A percentile compares a stretch with the other conserved stretches of the same genome.
Evolutionary conservation across 2,888 invertebrate species (phyloP).

Genomic region (Eueremaeus valkanovi): DNA sequence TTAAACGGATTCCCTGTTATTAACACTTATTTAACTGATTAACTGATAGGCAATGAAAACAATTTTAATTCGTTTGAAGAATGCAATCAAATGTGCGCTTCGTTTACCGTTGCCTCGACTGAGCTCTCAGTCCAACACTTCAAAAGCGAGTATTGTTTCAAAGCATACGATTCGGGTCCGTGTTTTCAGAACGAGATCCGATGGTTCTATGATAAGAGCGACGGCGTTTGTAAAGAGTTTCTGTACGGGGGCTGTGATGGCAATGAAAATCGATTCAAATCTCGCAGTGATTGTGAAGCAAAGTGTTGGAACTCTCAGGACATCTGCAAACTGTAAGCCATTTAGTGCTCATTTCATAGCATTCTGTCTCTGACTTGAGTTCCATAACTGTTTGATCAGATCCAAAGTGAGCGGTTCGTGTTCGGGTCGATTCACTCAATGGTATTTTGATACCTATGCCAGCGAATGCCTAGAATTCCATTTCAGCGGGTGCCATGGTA

Average conservation of each 20-base stretch:
- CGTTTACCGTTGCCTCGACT: constrained; percentile 30
- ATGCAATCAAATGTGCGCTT: constrained; percentile 57
- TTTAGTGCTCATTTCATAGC: background rate
- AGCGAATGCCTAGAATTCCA: constrained; percentile 74
- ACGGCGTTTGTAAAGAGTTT: constrained; percentile 73
- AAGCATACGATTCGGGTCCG: constrained; percentile 63
- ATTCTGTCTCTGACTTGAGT: background rate
- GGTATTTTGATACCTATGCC: constrained; percentile 66
- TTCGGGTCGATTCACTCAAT: constrained; percentile 55
- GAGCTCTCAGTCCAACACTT: constrained; percentile 41
- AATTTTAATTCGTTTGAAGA: constrained; percentile 66
- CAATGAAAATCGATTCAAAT: constrained; percentile 76
- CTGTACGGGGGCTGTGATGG: constrained; percentile 82
- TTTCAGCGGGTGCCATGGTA: constrained; percentile 77
- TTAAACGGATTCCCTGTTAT: no score
- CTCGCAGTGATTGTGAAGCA: constrained; percentile 58
- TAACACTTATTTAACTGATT: no score
- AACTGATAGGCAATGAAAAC: constrained; percentile 86
- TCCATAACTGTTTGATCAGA: constrained; percentile 27
- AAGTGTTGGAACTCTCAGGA: constrained; percentile 53
- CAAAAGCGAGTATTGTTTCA: constrained; percentile 58
- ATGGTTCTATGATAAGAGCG: constrained; percentile 68
- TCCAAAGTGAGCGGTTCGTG: constrained; percentile 66
- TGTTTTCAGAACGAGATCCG: constrained; percentile 58
- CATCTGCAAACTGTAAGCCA: constrained; percentile 61